phyloP scores from a whole-genome alignment of 2,113 vertebrate species.

The Malurus melanocephalus region DNA sequence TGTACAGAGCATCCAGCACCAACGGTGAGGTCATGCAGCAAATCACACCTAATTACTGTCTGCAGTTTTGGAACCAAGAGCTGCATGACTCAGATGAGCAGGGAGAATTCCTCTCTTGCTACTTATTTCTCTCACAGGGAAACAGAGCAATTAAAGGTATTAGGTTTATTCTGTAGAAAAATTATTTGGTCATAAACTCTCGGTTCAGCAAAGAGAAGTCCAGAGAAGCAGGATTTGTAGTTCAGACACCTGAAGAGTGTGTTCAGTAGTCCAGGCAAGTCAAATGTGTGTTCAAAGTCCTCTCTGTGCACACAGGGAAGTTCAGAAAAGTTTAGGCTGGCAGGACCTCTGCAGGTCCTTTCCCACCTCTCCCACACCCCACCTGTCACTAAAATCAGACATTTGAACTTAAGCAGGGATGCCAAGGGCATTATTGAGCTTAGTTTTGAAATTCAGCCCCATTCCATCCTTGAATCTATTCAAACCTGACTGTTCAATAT shows the following conservation, averaged over 20 bases:
- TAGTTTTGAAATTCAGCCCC: background rate
- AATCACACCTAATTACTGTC: slow-evolving; percentile 54
- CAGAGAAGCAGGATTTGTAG: background rate
- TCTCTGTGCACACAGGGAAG: background rate
- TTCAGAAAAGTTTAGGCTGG: background rate
- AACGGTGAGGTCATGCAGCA: slow-evolving; percentile 62
- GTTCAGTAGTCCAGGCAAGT: background rate
- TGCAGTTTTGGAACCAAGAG: slow-evolving; percentile 23
- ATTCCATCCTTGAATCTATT: background rate
- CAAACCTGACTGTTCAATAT: background rate
- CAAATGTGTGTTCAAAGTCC: background rate
- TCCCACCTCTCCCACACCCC: background rate
- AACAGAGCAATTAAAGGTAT: background rate
- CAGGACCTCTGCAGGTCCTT: background rate
- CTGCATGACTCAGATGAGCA: slow-evolving; percentile 66
- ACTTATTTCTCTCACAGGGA: background rate
- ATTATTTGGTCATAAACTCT: background rate
- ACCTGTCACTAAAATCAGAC: background rate
- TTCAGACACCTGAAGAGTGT: background rate
- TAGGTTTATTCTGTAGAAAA: background rate
- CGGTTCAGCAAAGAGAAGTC: background rate
- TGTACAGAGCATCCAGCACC: slow-evolving; percentile 49
- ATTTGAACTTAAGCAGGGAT: fast-evolving
- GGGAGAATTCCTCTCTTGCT: slow-evolving; percentile 48
- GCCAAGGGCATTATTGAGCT: background rate